Evolutionary conservation across 2,888 invertebrate species (phyloP).

Genomic region (Steinernema scapterisci): DNA sequence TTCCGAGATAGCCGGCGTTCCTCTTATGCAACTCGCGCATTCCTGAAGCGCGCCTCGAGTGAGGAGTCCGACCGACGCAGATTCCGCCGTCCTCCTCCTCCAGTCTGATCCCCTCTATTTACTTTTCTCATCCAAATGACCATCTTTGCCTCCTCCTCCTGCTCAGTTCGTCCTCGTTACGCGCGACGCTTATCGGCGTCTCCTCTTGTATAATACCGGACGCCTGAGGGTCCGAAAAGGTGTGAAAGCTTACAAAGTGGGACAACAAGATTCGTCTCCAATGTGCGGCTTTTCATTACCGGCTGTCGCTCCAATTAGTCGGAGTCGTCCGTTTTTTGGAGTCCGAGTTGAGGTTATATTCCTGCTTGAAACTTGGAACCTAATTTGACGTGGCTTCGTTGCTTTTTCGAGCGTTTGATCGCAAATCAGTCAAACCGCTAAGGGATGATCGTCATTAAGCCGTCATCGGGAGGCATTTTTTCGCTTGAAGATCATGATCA

Average conservation of each 20-base stretch:
- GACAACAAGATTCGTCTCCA: not conserved
- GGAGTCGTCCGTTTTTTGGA: not conserved
- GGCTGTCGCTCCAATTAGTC: conserved; percentile 5
- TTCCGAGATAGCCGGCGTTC: not conserved
- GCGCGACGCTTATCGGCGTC: not conserved
- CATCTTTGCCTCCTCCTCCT: not conserved
- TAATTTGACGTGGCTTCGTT: not conserved
- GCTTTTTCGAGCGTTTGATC: conserved; percentile 28
- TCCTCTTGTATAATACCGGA: conserved; percentile 22
- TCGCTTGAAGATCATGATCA: conserved; percentile 21
- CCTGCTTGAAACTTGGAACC: not conserved
- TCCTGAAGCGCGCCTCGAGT: not conserved
- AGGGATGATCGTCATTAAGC: conserved; percentile 29
- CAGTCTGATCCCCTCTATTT: conserved; percentile 12
- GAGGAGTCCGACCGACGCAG: not conserved
- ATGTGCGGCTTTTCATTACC: not conserved
- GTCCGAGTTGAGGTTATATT: not conserved
- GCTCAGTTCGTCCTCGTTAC: not conserved
- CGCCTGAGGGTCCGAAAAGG: conserved; percentile 21
- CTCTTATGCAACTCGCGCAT: conserved; percentile 24
- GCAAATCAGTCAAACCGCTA: conserved; percentile 20
- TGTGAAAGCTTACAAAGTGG: conserved; percentile 11
- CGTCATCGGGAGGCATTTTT: conserved; percentile 30
- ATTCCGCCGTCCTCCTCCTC: not conserved
- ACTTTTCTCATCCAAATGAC: conserved; percentile 30